Evolutionary conservation across 2,888 invertebrate species (phyloP).

Genomic region (Agrochola macilenta): DNA sequence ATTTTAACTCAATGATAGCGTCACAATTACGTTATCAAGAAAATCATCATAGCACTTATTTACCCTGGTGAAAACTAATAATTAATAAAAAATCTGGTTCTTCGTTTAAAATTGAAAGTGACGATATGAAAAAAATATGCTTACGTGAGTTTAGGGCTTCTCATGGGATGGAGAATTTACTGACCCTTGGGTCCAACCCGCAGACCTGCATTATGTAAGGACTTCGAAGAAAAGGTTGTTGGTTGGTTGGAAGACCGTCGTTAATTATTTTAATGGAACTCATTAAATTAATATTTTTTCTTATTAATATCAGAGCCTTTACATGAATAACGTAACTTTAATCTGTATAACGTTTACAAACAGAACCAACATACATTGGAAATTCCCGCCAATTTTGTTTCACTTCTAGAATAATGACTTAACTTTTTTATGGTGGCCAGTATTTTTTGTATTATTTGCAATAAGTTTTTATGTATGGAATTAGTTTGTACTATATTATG

Average conservation of each 20-base stretch:
- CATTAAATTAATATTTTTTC: no score
- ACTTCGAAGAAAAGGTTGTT: no score
- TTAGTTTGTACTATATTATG: neutral
- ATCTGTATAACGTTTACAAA: slow-evolving; percentile 9
- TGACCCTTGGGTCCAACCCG: slow-evolving; percentile 52
- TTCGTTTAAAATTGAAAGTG: slow-evolving; percentile 5
- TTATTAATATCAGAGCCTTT: slow-evolving; percentile 40
- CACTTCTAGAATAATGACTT: slow-evolving; percentile 3
- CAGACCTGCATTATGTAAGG: slow-evolving; percentile 61
- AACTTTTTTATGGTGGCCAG: neutral
- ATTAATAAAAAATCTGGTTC: neutral
- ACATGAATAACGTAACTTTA: slow-evolving; percentile 12
- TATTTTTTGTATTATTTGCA: neutral
- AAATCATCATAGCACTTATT: neutral
- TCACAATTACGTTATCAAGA: neutral
- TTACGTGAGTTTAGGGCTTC: slow-evolving; percentile 36
- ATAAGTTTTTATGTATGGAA: neutral
- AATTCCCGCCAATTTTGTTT: slow-evolving; percentile 29
- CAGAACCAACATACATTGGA: slow-evolving; percentile 1
- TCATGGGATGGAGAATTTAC: slow-evolving; percentile 52
- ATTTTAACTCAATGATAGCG: neutral
- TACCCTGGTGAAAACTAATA: neutral
- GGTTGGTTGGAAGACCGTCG: no score
- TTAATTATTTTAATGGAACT: slow-evolving; percentile 63
- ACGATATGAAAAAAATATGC: slow-evolving; percentile 43